A percentile compares a stretch with the other conserved stretches of the same genome.
phyloP scores from a whole-genome alignment of 2,797 vertebrate genomes.

The Eulemur mongoz region DNA sequence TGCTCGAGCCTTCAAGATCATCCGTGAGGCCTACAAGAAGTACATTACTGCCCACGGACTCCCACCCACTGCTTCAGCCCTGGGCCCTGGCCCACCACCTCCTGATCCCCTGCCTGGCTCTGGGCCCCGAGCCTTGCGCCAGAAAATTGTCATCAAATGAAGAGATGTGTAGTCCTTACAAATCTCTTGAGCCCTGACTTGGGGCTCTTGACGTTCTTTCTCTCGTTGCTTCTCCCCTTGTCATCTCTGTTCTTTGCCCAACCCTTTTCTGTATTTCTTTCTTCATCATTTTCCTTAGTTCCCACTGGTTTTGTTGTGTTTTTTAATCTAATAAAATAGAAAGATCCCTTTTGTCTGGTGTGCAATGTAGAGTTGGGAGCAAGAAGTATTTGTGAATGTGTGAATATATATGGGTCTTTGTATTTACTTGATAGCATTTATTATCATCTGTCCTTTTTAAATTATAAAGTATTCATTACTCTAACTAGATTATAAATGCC shows the following conservation, averaged over 20 bases:
- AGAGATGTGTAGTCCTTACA: slow-evolving; percentile 45
- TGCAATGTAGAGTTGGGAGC: background rate
- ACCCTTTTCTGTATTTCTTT: background rate
- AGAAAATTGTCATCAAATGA: slow-evolving; percentile 93
- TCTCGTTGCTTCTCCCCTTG: background rate
- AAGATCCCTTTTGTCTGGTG: slow-evolving; percentile 41
- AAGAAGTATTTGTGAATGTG: slow-evolving; percentile 2
- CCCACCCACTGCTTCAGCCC: slow-evolving; percentile 87
- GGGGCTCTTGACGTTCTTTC: background rate
- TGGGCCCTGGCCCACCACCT: slow-evolving; percentile 69
- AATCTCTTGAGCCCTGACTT: background rate
- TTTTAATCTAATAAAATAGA: slow-evolving; percentile 74
- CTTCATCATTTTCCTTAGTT: background rate
- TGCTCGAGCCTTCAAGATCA: slow-evolving; percentile 94
- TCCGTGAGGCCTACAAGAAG: slow-evolving; percentile 95
- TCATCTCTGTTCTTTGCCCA: background rate
- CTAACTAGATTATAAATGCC: slow-evolving; percentile 23
- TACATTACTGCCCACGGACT: slow-evolving; percentile 95
- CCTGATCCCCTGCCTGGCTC: slow-evolving; percentile 74
- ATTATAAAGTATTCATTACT: background rate
- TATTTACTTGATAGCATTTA: background rate
- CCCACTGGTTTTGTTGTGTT: slow-evolving; percentile 48
- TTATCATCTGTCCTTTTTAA: background rate
- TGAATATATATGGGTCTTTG: background rate
- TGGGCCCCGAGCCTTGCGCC: slow-evolving; percentile 84